phyloP scores from a whole-genome alignment of 2,888 invertebrate genomes.

The Schizaphis graminum region DNA sequence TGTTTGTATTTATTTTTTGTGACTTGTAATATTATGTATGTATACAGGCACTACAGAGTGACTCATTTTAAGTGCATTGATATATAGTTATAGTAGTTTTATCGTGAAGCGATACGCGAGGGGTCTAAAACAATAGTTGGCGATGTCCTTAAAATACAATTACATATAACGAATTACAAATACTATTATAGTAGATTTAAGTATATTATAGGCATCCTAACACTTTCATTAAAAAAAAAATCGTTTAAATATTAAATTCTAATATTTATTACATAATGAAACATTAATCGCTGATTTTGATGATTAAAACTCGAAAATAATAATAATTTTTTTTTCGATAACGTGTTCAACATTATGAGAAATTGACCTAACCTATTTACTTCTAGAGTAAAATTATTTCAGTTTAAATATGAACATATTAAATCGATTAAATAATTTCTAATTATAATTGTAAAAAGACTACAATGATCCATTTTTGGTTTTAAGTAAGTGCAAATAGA shows the following conservation, averaged over 20 bases:
- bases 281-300: not conserved
- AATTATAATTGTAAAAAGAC: not conserved
- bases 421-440: not conserved
- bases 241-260: not conserved
- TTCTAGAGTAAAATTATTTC: not conserved
- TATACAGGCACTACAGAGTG: not conserved
- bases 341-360: not conserved
- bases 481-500: conserved; percentile 14
- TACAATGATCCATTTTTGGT: not conserved
- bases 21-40: not conserved
- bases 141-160: not conserved
- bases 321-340: not conserved
- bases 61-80: not conserved
- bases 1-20: conserved; percentile 32
- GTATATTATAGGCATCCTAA: not conserved
- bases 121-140: not conserved
- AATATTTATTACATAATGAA: not conserved
- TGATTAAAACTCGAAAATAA: not conserved
- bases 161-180: not conserved
- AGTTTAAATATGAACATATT: not conserved
- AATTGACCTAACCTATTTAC: not conserved
- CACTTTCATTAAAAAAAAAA: not conserved
- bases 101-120: not conserved
- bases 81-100: not conserved
- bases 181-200: not conserved